Percentiles rank a stretch among this genome's conserved stretches.
These are phyloP conservation scores for Mythimna albipuncta DNA, from an alignment of 2,888 invertebrate genomes.

Conservation along the genomic window DNA sequence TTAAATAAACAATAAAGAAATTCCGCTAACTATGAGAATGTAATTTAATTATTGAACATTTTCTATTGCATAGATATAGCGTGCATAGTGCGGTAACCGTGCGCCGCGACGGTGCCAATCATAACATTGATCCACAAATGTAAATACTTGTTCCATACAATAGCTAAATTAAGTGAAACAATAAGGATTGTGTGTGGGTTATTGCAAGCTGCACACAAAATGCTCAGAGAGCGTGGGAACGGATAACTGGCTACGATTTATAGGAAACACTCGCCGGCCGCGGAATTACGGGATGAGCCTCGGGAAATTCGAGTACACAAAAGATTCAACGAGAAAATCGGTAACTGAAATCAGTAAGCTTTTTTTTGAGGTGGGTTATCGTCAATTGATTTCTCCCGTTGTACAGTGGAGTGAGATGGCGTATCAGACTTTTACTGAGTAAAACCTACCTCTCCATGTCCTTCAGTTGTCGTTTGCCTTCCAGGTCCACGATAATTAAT, in stretches of 20 bases:
- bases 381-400: too few species aligned
- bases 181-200: constrained; percentile 88
- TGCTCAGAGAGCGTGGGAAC: constrained; percentile 87
- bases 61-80: constrained; percentile 55
- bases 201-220: constrained; percentile 85
- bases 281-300: constrained; percentile 77
- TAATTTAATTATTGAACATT: constrained; percentile 53
- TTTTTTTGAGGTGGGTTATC: too few species aligned
- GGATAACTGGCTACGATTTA: constrained; percentile 79
- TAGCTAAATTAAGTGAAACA: constrained; percentile 89
- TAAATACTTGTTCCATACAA: constrained; percentile 87
- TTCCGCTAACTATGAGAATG: constrained; percentile 59
- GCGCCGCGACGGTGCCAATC: constrained; percentile 66
- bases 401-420: too few species aligned
- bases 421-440: too few species aligned
- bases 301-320: constrained; percentile 78
- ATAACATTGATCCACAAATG: constrained; percentile 80
- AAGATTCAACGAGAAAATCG: constrained; percentile 68
- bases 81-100: constrained; percentile 50
- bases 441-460: too few species aligned
- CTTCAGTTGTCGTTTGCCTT: too few species aligned
- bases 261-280: constrained; percentile 78
- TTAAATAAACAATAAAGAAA: constrained; percentile 59
- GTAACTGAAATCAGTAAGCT: constrained; percentile 59
- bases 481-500: constrained; percentile 41